Base-by-base conservation (phyloP, 23 tunicate species). In the Aplidium turbinatum region DNA sequence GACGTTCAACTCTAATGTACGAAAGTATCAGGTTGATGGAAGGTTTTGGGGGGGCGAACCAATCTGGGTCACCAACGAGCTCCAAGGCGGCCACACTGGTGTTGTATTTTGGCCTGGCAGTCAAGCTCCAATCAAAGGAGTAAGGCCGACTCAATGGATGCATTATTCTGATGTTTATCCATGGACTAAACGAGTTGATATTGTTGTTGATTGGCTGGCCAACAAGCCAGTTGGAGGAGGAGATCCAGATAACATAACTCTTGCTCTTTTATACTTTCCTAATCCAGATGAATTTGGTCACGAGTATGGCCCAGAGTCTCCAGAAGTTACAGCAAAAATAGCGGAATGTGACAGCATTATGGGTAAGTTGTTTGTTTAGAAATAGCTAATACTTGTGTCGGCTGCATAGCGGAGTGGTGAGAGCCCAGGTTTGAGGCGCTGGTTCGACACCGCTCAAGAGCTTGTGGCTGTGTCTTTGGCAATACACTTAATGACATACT, bases 1-100 rank as follows among this genome's bases (percentile, higher is more conserved):
- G 33, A 25, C 30, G 2, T 94, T 94, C 58, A 23, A 56, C 32
- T 75, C 65, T 46, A 39, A 4, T 1, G 29, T 60, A 18, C 13
- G 48, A 1, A 42, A 62, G 0, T 47, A 42, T 51, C 71, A 68
- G 6, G n/a, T 13, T 18, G 83, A 79, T 31, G 33, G 76, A 2
- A 63, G 16, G 47, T 94, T 92, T 71, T 94, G 90, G 90, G 99
- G 99, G 2, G 99, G 95, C 0, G 99, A 94, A 46, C 99, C 99
- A 11, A 78, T 94, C 45, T 94, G 99, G 99, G 78, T 87, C 1
- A 94, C 99, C 0, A 87, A 84, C 58, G 91, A 94, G 64, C 68
- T 64, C 13, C 81, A 87, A 53, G 87, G 87, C 9, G 36, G 40
- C 23, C 35, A 72, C 5, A 16, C 82, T 57, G 89, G 89, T 1